Conservation (phyloP, 30 jellyfish, hydroid and myxozoan genomes). For the Catostylus mosaicus region DNA sequence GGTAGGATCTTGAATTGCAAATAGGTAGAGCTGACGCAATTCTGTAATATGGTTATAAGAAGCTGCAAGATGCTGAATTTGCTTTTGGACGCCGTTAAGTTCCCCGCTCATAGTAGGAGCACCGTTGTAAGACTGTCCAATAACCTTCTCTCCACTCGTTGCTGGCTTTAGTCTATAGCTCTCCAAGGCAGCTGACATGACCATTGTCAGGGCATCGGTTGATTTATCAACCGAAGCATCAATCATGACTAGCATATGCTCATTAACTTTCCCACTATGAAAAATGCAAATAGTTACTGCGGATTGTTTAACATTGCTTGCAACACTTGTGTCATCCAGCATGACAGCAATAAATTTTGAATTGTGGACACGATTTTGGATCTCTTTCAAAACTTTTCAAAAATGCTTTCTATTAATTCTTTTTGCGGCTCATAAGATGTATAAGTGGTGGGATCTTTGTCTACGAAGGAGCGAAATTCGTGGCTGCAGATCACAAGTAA, state of each 20-base stretch:
- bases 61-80: no score
- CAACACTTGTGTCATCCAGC: conserved; percentile 51
- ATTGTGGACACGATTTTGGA: conserved; percentile 16
- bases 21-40: no score
- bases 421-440: conserved; percentile 60
- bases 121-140: conserved; percentile 47
- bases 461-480: conserved; percentile 23
- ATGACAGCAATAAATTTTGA: conserved; percentile 20
- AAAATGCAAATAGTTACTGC: conserved; percentile 27
- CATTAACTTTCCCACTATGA: conserved; percentile 15
- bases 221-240: neutral
- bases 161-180: neutral
- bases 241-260: conserved; percentile 8
- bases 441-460: conserved; percentile 27
- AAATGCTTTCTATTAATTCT: conserved; percentile 15
- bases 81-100: no score
- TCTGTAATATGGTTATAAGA: no score
- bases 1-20: no score
- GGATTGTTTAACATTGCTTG: conserved; percentile 49
- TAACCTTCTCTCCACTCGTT: neutral
- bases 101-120: conserved; percentile 36
- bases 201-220: conserved; percentile 43
- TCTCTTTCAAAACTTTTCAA: conserved; percentile 30
- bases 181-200: conserved; percentile 21
- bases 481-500: no score